These are phyloP conservation scores for Nothocercus julius DNA, from an alignment of 2,113 vertebrate genomes.

Conservation along the genomic window DNA sequence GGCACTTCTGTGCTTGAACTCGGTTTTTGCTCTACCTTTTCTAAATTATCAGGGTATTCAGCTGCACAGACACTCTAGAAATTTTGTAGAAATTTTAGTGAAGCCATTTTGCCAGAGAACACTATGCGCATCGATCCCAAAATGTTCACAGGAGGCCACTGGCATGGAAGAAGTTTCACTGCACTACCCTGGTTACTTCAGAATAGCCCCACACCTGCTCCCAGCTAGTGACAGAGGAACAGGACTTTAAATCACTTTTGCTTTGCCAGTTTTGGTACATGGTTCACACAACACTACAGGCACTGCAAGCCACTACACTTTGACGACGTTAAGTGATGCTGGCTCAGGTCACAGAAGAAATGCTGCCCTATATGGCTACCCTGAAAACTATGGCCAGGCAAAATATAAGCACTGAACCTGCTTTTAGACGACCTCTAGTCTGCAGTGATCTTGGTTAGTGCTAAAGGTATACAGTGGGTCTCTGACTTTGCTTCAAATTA, in stretches of 20 bases:
- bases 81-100: not conserved
- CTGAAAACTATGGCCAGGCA: not conserved
- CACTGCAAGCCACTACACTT: not conserved
- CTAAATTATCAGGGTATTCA: not conserved
- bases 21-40: not conserved
- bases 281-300: not conserved
- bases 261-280: not conserved
- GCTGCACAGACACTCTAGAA: not conserved
- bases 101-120: not conserved
- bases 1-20: not conserved
- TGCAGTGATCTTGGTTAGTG: not conserved
- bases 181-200: not conserved
- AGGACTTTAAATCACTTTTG: not conserved
- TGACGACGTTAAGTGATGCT: not conserved
- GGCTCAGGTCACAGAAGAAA: too few species aligned
- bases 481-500: not conserved
- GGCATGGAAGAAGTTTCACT: not conserved
- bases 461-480: not conserved
- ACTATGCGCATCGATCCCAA: not conserved
- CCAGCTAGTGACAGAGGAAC: not conserved
- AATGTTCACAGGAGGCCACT: not conserved
- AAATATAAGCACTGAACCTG: not conserved
- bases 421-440: not conserved
- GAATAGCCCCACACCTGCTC: not conserved
- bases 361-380: too few species aligned